phyloP scores from a whole-genome alignment of 2,888 invertebrate species.

The Charanyca ferruginea region DNA sequence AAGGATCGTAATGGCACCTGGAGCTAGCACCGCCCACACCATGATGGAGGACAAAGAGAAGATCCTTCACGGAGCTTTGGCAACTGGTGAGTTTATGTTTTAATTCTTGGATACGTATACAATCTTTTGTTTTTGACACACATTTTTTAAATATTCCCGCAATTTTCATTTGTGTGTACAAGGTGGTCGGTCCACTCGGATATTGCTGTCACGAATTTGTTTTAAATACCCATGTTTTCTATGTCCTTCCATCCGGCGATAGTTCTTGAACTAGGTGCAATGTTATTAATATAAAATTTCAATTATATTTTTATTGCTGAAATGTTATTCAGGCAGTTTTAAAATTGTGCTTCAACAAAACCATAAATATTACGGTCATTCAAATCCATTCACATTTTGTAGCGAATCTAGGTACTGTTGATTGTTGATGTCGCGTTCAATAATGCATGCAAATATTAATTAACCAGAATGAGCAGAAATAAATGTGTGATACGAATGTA shows the following conservation, averaged over 20 bases:
- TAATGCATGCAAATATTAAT: slow-evolving; percentile 17
- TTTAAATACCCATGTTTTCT: slow-evolving; percentile 54
- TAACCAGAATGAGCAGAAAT: slow-evolving; percentile 40
- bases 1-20: slow-evolving; percentile 91
- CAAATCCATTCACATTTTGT: slow-evolving; percentile 4
- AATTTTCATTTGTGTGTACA: slow-evolving; percentile 5
- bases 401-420: slow-evolving; percentile 18
- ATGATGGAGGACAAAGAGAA: slow-evolving; percentile 91
- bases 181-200: slow-evolving; percentile 8
- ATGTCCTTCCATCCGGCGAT: slow-evolving; percentile 53
- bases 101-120: slow-evolving; percentile 47
- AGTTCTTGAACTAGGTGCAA: slow-evolving; percentile 52
- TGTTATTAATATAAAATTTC: slow-evolving; percentile 71
- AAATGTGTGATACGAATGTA: slow-evolving; percentile 27
- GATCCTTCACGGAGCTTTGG: slow-evolving; percentile 80
- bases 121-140: slow-evolving; percentile 52
- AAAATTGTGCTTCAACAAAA: neutral
- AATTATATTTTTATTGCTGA: slow-evolving; percentile 20
- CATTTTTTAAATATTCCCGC: slow-evolving; percentile 14
- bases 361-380: neutral
- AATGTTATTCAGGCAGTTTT: neutral
- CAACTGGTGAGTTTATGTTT: slow-evolving; percentile 75
- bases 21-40: slow-evolving; percentile 89
- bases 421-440: slow-evolving; percentile 23
- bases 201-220: slow-evolving; percentile 64